Conservation (phyloP, 2,113 vertebrate species). For the Tinamus guttatus region DNA sequence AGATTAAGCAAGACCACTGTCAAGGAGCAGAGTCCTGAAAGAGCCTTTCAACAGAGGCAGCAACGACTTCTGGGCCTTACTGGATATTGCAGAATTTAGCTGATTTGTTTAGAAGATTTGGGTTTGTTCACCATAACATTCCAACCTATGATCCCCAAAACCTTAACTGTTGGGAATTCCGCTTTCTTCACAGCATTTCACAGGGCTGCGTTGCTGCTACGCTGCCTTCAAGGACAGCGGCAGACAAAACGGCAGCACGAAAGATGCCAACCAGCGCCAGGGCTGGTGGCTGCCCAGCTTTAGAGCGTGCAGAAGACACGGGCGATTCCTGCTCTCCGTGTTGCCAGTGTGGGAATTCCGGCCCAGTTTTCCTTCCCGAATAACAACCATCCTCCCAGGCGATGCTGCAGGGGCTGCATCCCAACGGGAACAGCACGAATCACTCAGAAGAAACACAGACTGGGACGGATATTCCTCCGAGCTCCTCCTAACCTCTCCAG, state of each 20-base stretch:
- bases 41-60: not conserved
- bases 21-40: not conserved
- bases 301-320: fast-evolving
- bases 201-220: not conserved
- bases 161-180: not conserved
- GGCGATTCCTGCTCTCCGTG: fast-evolving
- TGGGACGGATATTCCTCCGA: not conserved
- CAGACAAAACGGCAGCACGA: not conserved
- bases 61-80: not conserved
- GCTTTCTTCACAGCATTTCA: fast-evolving
- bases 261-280: not conserved
- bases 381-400: not conserved
- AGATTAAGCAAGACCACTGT: not conserved
- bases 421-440: not conserved
- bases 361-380: not conserved
- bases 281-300: not conserved
- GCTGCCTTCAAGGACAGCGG: not conserved
- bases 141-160: fast-evolving
- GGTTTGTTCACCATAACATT: not conserved
- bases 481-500: not conserved
- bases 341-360: not conserved
- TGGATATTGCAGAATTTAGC: not conserved
- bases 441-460: not conserved
- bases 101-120: not conserved
- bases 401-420: not conserved